Evolutionary conservation across 2,888 invertebrate genomes (phyloP).

Genomic region (Lomographa bimaculata): DNA sequence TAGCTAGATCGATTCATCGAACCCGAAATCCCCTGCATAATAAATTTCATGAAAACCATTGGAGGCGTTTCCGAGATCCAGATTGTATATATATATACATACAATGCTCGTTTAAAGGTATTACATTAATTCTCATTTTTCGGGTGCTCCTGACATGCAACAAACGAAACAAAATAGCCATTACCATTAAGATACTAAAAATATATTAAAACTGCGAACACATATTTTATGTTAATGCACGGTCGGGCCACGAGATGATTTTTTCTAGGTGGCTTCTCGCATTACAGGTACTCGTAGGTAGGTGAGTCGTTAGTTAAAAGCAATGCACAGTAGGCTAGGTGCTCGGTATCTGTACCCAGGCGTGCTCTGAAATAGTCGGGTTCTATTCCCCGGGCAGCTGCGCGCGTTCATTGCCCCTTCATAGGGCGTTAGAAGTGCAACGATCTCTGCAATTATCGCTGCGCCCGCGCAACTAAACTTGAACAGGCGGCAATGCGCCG

Average conservation of each 20-base stretch:
- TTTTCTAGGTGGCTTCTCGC: constrained; percentile 51
- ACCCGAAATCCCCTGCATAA: no score
- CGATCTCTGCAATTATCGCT: constrained; percentile 74
- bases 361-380: constrained; percentile 80
- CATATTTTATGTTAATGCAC: constrained; percentile 34
- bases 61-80: no score
- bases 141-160: constrained; percentile 22
- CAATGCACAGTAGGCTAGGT: constrained; percentile 53
- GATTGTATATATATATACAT: no score
- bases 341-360: constrained; percentile 57
- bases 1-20: no score
- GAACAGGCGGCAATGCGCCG: constrained; percentile 69
- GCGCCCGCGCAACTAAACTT: constrained; percentile 72
- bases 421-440: constrained; percentile 80
- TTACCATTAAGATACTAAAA: constrained; percentile 23
- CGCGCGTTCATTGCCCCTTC: constrained; percentile 78
- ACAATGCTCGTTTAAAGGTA: no score
- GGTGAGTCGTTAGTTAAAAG: constrained; percentile 50
- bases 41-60: no score
- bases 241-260: constrained; percentile 31
- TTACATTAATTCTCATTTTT: no score
- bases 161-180: constrained; percentile 25
- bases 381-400: constrained; percentile 83
- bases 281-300: constrained; percentile 74
- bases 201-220: constrained; percentile 28